Base-by-base conservation (phyloP, 2,113 vertebrate species). In the Plotosus lineatus region DNA sequence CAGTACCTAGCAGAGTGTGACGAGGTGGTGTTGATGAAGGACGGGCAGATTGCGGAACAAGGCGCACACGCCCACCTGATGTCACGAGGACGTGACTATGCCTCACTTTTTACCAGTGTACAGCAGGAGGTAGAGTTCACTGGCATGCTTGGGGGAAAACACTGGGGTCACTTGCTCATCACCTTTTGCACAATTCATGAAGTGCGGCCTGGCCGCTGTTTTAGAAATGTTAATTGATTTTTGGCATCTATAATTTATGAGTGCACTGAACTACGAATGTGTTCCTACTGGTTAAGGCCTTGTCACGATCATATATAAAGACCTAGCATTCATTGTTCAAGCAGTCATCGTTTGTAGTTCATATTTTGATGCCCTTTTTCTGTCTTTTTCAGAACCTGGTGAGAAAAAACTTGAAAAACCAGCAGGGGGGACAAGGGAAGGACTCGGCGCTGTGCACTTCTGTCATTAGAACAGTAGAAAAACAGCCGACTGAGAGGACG, bases 1-100 rank as follows among this genome's bases (percentile, higher is more conserved):
- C 58, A 95, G 94, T 94, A 94, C 85, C 90, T 95, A 77, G 74
- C 87, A 0, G 91, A 94, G 51, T 95, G 94, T 74, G 93, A 95
- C 78, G 86, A 91, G 44, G 87, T 95, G 53, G 78, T 95, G 74
- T 88, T 94, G 76, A 94, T 95, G 93, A 94, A 92, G 89, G 93
- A 94, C 9, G 93, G 94, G 33, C 91, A 92, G 89, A 92, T 95
- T 80, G 85, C 90, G 0, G 94, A 94, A 84, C 90, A 92, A 0
- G 94, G 94, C 87, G 91, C 90, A 36, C 94, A 95, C 53, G 78
- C 75, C 1, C 91, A 94, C 78, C 91, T 95, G 71, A 93, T 95
- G 91, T 87, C 77, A 58, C 90, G 90, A 86, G 91, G 90, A 36
- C 87, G 90, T 44, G 89, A 95, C 83, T 95, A 94, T 66, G 91